Base-by-base conservation (phyloP, 1,140 invertebrate genomes). In the Wiebesia pumilae region DNA sequence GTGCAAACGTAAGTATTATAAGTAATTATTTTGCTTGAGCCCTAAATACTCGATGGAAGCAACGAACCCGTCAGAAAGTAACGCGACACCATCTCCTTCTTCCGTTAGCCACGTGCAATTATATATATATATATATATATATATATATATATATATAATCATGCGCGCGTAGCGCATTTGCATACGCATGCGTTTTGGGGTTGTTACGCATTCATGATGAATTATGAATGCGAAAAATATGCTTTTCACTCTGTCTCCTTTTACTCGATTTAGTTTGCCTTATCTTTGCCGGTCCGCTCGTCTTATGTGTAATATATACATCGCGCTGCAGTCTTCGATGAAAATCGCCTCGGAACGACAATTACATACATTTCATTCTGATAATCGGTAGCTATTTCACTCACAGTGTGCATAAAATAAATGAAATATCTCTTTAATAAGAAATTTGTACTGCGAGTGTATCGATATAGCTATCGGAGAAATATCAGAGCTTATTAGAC, bases 161-260 rank as follows among this genome's bases (percentile, higher is more conserved):
- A 30, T 16, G 19, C 30, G 30, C 27, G 27, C 80, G 33, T 21
- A 16, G 27, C 24, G 35, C 35, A 81, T 81, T 58, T 67, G 71
- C 38, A 43, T 75, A 43, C 30, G 10, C 71, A n/a, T 40, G 33
- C 38, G 71, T 75, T 43, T 69, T 1, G 62, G 16, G 30, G n/a
- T 67, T 43, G 71, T 75, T 75, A 38, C 71, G 19, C 79, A 24
- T 62, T 43, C 62, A 9, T 62, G 62, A 47, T 27, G 80, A 43
- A 67, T 81, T 81, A 81, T 81, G n/a, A 81, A 43, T 9, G n/a
- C 27, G 62, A 47, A 81, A 67, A 27, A 65, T 65, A 35, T 27
- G 40, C 38, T 38, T 43, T 75, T 43, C 38, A 67, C 35, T 62
- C 16, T 43, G 43, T 62, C 27, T 65, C 54, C 14, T 47, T 30